Evolutionary conservation across 2,797 vertebrate species (phyloP).

Genomic region (Tokudaia muenninki): DNA sequence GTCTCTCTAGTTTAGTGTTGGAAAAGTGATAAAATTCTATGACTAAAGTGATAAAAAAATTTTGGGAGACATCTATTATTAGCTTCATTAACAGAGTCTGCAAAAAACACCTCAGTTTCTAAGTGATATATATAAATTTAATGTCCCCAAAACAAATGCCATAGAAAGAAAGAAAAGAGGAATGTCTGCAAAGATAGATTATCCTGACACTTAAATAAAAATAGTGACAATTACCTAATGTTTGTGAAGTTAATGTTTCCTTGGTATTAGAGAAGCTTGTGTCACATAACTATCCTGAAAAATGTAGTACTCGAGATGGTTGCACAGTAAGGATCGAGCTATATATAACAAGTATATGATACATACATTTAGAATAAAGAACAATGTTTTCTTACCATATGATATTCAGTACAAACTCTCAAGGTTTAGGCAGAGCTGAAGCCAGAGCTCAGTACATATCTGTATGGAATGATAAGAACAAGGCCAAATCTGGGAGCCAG

Average conservation of each 20-base stretch:
- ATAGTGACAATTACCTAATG: conserved; percentile 44
- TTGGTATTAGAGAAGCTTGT: conserved; percentile 3
- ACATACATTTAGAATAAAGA: not conserved
- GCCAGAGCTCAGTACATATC: not conserved
- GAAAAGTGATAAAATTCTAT: conserved; percentile 25
- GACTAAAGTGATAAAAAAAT: conserved; percentile 31
- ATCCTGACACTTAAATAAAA: conserved; percentile 63
- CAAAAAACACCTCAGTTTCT: conserved; percentile 20
- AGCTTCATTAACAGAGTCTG: conserved; percentile 56
- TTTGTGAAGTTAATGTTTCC: conserved; percentile 33
- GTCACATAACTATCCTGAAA: not conserved
- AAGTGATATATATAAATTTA: conserved; percentile 24
- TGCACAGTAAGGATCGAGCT: not conserved
- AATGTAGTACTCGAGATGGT: not conserved
- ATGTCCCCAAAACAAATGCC: not conserved
- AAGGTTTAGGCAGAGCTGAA: not conserved
- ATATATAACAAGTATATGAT: not conserved
- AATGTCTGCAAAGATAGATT: conserved; percentile 30
- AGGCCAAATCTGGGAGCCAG: not conserved
- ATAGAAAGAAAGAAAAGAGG: not conserved
- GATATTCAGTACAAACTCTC: not conserved
- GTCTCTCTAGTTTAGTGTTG: conserved; percentile 18
- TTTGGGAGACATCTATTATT: conserved; percentile 57
- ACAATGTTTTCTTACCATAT: not conserved
- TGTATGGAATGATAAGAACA: not conserved